Evolutionary conservation across 1,140 invertebrate genomes (phyloP), one percentile per base, ranked within the genome.

Genomic region (Kradibia gibbosae): DNA sequence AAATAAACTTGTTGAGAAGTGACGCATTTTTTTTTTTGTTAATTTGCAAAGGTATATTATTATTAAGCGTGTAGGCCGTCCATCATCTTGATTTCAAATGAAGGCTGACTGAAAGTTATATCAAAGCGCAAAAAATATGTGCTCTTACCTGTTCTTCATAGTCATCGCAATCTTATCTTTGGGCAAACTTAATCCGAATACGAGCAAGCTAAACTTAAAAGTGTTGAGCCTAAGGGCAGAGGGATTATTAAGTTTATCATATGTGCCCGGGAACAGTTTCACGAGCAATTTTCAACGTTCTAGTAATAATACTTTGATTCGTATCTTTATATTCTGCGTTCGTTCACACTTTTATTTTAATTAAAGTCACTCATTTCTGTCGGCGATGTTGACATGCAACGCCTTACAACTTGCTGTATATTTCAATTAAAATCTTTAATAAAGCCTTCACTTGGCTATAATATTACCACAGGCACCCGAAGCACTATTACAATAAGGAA

Each of bases 221-320:
- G 13, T 36, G 31, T 36, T 20, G 10, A 65, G 20, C 0, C 15
- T 65, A 65, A 36, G 1, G 60, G 60, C 13, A 65, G 3, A 0
- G 17, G n/a, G 60, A 65, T 65, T 65, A 65, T 65, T 65, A 65
- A 65, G 22, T 65, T 65, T 65, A 65, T 17, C 60, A 5, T 34
- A 65, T 65, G 31, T 25, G n/a, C 36, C 28, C 60, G n/a, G 31
- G 3, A 36, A 65, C 31, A 20, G 60, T 36, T 36, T 65, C 31
- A 20, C 60, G 60, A 1, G 10, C 15, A 13, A 65, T 65, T 36
- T 65, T 36, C 31, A 65, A 20, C 15, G 5, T 36, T 55, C 5
- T 55, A 5, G 28, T 36, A 17, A 4, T 36, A 65, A 17, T 65
- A 22, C 5, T 31, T 36, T 65, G 60, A 62, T 62, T 62, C 31